Conservation (phyloP, 2,113 vertebrate genomes). For the Protobothrops mucrosquamatus region DNA sequence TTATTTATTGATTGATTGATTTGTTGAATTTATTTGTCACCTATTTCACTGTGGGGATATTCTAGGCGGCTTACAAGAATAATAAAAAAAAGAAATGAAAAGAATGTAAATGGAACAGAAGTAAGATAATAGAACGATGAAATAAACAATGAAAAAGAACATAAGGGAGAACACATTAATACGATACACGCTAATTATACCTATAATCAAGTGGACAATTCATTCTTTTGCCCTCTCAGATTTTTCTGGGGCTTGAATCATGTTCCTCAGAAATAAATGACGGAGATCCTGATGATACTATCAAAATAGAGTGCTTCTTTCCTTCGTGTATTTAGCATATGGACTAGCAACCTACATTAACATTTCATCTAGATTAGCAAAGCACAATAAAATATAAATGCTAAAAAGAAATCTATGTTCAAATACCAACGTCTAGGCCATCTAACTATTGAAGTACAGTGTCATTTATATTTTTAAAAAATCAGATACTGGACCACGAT, state of each 20-base stretch:
- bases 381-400: too few species aligned
- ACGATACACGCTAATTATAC: not conserved
- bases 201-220: not conserved
- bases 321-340: too few species aligned
- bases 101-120: not conserved
- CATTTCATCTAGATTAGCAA: too few species aligned
- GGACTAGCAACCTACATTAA: too few species aligned
- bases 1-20: not conserved
- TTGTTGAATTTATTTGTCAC: not conserved
- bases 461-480: too few species aligned
- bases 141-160: not conserved
- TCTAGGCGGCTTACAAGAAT: not conserved
- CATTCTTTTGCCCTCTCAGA: not conserved
- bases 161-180: not conserved
- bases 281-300: not conserved
- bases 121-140: not conserved
- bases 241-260: conserved; percentile 28
- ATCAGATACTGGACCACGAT: too few species aligned
- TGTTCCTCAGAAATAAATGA: conserved; percentile 18
- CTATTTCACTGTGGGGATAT: too few species aligned
- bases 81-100: not conserved
- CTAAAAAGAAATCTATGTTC: too few species aligned
- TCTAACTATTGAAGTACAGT: too few species aligned
- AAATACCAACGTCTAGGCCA: too few species aligned
- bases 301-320: not conserved